phyloP scores from a whole-genome alignment of 2,113 vertebrate species.

The Myotis brandtii region DNA sequence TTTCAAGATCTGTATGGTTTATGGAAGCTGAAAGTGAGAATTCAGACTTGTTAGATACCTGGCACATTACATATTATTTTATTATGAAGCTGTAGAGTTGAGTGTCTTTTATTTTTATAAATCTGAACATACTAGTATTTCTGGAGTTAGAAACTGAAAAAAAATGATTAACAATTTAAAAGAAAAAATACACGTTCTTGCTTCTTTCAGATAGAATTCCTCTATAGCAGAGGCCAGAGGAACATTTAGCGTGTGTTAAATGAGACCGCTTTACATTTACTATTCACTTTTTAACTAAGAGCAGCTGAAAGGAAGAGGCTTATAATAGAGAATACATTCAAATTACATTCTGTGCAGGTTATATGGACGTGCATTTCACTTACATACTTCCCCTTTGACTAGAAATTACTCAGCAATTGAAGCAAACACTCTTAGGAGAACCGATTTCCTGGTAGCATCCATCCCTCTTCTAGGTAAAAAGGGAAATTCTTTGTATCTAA shows the following conservation, averaged over 20 bases:
- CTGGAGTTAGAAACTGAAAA: conserved; percentile 12
- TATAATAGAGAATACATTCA: conserved; percentile 29
- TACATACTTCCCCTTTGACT: conserved; percentile 46
- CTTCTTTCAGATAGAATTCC: conserved; percentile 9
- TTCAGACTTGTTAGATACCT: conserved; percentile 5
- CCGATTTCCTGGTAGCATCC: conserved; percentile 63
- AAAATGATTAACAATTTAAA: conserved; percentile 19
- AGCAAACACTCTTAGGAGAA: conserved; percentile 42
- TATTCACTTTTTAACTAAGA: conserved; percentile 17
- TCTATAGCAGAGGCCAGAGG: background rate
- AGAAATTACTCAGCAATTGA: conserved; percentile 57
- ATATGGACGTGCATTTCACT: conserved; percentile 24
- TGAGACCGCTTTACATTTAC: background rate
- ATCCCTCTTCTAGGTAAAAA: conserved; percentile 57
- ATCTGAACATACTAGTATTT: background rate
- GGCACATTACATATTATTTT: background rate
- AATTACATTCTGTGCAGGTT: conserved; percentile 18
- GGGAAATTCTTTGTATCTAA: conserved; percentile 58
- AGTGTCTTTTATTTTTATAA: background rate
- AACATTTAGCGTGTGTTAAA: conserved; percentile 46
- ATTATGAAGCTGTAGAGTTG: background rate
- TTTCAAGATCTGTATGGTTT: background rate
- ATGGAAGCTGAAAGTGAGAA: background rate
- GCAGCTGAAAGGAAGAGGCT: conserved; percentile 15
- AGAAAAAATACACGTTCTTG: background rate